Conservation (phyloP, 2,888 invertebrate genomes). For the Watsonalla cultraria region DNA sequence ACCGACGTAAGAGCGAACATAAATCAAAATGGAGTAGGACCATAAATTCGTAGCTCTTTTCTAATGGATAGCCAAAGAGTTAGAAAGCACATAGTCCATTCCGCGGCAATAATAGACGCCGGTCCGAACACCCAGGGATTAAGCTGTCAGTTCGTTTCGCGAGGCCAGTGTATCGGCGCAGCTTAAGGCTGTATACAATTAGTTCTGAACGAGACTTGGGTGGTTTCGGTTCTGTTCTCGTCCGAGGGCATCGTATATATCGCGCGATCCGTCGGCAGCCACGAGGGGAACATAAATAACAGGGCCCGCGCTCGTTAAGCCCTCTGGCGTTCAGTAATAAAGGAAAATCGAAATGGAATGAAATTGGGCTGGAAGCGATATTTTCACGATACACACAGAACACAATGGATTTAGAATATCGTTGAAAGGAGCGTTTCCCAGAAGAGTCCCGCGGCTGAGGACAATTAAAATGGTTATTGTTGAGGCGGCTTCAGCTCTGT, state of each 20-base stretch:
- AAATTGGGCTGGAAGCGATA: constrained; percentile 76
- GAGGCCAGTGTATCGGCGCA: constrained; percentile 54
- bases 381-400: constrained; percentile 67
- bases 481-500: constrained; percentile 46
- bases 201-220: constrained; percentile 48
- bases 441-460: constrained; percentile 54
- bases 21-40: not conserved
- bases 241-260: constrained; percentile 68
- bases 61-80: not conserved
- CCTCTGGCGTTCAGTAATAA: constrained; percentile 76
- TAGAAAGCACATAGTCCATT: constrained; percentile 5
- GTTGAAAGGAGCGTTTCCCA: constrained; percentile 57
- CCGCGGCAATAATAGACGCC: constrained; percentile 17
- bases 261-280: constrained; percentile 73
- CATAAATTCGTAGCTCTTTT: constrained; percentile 1
- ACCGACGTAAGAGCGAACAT: not conserved
- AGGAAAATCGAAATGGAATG: constrained; percentile 79
- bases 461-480: constrained; percentile 73
- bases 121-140: constrained; percentile 46
- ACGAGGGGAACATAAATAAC: constrained; percentile 78
- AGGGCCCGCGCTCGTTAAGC: constrained; percentile 75
- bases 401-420: constrained; percentile 69
- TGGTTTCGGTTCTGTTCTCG: constrained; percentile 60
- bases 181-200: constrained; percentile 72
- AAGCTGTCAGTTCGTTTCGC: constrained; percentile 50